phyloP scores from a whole-genome alignment of 2,888 invertebrate species.

The Escarpia spicata region DNA sequence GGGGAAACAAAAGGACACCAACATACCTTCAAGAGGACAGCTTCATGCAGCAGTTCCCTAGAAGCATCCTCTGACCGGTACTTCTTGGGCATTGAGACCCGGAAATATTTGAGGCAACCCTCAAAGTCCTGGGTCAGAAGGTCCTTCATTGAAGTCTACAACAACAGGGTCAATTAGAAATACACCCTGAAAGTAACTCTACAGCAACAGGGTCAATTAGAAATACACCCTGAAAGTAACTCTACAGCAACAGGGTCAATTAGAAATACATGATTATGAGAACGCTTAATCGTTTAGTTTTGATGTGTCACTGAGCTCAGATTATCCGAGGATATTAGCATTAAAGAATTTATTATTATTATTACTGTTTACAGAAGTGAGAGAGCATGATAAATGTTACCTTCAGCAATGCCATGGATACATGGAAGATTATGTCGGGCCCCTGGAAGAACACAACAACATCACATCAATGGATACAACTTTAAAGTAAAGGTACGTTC shows the following conservation, averaged over 20 bases:
- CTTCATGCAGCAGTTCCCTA: slow-evolving; percentile 86
- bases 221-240: no score
- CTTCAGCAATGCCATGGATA: slow-evolving; percentile 90
- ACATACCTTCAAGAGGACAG: slow-evolving; percentile 66
- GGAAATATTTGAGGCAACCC: slow-evolving; percentile 96
- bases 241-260: no score
- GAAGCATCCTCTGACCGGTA: slow-evolving; percentile 92
- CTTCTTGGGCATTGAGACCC: slow-evolving; percentile 95
- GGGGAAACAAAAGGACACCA: background rate
- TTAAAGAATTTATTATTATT: background rate
- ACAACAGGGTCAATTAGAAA: slow-evolving; percentile 23
- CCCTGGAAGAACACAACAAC: slow-evolving; percentile 73
- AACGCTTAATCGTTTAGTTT: no score
- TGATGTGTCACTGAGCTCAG: no score
- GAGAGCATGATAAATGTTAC: slow-evolving; percentile 67
- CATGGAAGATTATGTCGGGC: slow-evolving; percentile 93
- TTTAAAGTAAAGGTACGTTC: no score
- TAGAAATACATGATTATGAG: no score
- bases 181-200: background rate
- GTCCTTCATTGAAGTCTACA: slow-evolving; percentile 79
- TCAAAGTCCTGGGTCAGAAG: slow-evolving; percentile 94
- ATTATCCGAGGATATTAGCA: background rate
- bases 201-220: background rate
- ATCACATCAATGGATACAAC: background rate
- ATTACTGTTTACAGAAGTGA: background rate